Conservation (phyloP, 2,113 vertebrate species). For the Uria lomvia region DNA sequence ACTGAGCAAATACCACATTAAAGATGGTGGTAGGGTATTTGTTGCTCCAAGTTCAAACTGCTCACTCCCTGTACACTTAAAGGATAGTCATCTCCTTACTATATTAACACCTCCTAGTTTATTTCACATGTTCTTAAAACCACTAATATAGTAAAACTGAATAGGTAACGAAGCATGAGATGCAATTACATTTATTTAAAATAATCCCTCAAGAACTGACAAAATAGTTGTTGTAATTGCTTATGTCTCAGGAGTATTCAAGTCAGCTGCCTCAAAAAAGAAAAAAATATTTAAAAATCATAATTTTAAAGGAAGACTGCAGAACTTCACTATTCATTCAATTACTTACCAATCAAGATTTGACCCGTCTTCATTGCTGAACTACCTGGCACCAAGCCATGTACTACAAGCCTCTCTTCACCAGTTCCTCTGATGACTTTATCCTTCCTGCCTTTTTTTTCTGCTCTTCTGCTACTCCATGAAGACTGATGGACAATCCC, state of each 20-base stretch:
- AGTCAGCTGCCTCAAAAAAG: neutral
- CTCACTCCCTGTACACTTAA: neutral
- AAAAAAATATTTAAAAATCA: neutral
- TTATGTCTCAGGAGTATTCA: neutral
- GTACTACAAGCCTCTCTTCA: conserved; percentile 84
- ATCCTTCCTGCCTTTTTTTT: conserved; percentile 53
- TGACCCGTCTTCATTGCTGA: conserved; percentile 87
- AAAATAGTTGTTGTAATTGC: neutral
- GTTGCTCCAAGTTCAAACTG: neutral
- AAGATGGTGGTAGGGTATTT: neutral
- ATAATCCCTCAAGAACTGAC: neutral
- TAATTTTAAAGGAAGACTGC: neutral
- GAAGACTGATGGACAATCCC: conserved; percentile 86
- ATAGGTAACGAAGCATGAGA: neutral
- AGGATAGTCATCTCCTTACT: neutral
- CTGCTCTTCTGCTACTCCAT: conserved; percentile 72
- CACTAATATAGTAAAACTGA: neutral
- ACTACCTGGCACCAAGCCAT: conserved; percentile 87
- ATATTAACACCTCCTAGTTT: neutral
- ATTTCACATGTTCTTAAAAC: neutral
- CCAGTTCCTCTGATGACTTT: neutral
- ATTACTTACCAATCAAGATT: conserved; percentile 88
- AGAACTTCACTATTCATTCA: neutral
- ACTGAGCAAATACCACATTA: neutral
- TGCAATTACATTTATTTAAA: neutral